phyloP scores from a whole-genome alignment of 2,888 invertebrate species.

The Leptinotarsa rubiginosa region DNA sequence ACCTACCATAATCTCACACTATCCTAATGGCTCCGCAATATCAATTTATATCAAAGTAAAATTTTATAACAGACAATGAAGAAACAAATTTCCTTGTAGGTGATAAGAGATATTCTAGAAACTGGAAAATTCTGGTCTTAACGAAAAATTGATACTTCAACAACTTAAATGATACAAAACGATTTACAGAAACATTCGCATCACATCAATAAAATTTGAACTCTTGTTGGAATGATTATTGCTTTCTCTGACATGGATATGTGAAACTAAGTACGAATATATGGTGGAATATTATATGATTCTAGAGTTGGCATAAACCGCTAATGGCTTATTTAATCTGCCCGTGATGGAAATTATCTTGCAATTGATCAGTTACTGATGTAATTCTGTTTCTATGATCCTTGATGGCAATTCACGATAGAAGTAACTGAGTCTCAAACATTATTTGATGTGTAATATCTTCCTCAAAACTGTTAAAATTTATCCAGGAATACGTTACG shows the following conservation, averaged over 20 bases:
- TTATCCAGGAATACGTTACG: too few species aligned
- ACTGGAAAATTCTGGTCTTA: neutral
- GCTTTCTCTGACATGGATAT: neutral
- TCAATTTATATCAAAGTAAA: neutral
- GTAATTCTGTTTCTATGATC: too few species aligned
- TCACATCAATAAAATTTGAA: neutral
- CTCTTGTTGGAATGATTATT: neutral
- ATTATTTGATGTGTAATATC: too few species aligned
- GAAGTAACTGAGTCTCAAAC: too few species aligned
- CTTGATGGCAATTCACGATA: too few species aligned
- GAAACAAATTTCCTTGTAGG: neutral
- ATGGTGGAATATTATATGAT: neutral
- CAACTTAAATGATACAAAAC: neutral
- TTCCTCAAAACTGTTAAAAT: too few species aligned
- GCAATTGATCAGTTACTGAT: too few species aligned
- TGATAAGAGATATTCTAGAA: neutral
- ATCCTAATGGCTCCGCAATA: neutral
- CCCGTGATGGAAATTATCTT: too few species aligned
- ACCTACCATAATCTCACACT: too few species aligned
- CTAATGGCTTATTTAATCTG: too few species aligned
- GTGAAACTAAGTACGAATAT: neutral
- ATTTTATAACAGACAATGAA: neutral
- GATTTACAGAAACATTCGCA: neutral
- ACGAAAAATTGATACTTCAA: neutral
- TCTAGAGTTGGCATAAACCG: too few species aligned